Evolutionary conservation across 2,797 vertebrate species (phyloP).

Genomic region (Sebastes dallii): DNA sequence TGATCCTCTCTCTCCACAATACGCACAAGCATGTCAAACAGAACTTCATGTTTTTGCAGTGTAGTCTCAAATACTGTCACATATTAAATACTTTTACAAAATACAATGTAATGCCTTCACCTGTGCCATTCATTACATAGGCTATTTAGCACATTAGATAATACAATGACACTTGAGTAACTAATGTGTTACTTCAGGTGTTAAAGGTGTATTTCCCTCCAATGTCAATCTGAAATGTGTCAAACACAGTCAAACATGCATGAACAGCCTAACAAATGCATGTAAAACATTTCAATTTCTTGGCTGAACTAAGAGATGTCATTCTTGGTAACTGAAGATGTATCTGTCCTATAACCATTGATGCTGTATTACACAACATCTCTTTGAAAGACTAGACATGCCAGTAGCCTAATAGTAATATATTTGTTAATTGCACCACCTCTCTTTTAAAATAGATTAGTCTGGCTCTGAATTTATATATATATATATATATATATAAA

Average conservation of each 20-base stretch:
- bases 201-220: neutral
- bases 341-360: neutral
- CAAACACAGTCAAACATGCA: neutral
- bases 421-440: neutral
- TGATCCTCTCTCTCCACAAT: neutral
- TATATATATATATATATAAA: accelerated
- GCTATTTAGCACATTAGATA: neutral
- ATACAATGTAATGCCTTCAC: neutral
- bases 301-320: neutral
- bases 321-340: neutral
- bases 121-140: accelerated
- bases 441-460: neutral
- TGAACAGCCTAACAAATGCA: neutral
- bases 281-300: neutral
- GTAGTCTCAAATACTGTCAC: neutral
- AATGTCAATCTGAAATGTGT: neutral
- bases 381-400: neutral
- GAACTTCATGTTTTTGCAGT: neutral
- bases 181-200: neutral
- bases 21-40: neutral
- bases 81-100: neutral
- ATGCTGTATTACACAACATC: neutral
- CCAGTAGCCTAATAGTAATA: neutral
- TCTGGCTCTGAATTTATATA: neutral
- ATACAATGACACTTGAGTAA: neutral